phyloP scores from a whole-genome alignment of 2,113 vertebrate species.

The Catharus minimus region DNA sequence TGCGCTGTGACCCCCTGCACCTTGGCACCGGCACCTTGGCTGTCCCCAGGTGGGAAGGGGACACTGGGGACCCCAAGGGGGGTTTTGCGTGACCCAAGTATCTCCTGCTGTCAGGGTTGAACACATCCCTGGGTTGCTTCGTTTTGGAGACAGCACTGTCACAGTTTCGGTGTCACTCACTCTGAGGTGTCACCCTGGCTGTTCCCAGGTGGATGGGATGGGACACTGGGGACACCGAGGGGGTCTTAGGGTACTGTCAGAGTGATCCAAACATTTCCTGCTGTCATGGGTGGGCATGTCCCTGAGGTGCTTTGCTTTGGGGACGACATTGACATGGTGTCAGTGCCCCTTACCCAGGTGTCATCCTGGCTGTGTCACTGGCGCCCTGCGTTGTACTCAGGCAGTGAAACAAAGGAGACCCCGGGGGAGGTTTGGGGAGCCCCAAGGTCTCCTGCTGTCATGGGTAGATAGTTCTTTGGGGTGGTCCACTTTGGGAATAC shows the following conservation, averaged over 20 bases:
- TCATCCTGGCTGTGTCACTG: not conserved
- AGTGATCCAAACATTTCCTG: not conserved
- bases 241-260: not conserved
- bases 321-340: rapidly evolving
- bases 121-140: not conserved
- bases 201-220: not conserved
- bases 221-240: not conserved
- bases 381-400: rapidly evolving
- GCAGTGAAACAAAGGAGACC: not conserved
- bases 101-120: not conserved
- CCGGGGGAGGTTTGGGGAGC: not conserved
- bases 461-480: not conserved
- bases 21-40: slow-evolving; percentile 66
- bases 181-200: not conserved
- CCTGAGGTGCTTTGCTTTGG: not conserved
- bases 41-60: slow-evolving; percentile 78
- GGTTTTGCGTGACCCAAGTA: not conserved
- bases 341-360: not conserved
- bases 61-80: not conserved
- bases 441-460: not conserved
- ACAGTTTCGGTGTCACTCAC: not conserved
- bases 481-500: too few relatives aligned
- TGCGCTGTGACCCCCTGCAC: slow-evolving; percentile 83
- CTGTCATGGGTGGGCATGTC: not conserved
- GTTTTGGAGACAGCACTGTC: not conserved